Conservation (phyloP, 2,888 invertebrate species). For the Pedicia rivosa region DNA sequence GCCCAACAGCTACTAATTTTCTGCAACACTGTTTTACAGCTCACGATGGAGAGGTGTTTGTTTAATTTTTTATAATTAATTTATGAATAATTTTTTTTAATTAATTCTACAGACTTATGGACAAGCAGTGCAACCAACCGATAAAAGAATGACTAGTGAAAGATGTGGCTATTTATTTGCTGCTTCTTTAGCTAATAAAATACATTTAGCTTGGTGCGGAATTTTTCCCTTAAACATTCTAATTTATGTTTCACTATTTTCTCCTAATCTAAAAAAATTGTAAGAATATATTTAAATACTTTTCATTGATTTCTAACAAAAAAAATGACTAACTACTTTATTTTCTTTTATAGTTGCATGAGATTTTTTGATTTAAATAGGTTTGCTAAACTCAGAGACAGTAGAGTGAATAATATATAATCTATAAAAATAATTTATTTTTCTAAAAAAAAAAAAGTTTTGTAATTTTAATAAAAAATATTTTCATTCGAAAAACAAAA, state of each 20-base stretch:
- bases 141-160: slow-evolving; percentile 36
- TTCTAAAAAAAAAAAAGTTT: too few species aligned
- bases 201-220: slow-evolving; percentile 52
- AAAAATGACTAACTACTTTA: too few species aligned
- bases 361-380: too few species aligned
- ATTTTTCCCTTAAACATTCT: slow-evolving; percentile 42
- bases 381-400: too few species aligned
- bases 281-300: too few species aligned
- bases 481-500: too few species aligned
- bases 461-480: too few species aligned
- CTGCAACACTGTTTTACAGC: slow-evolving; percentile 51
- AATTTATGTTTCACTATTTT: slow-evolving; percentile 41
- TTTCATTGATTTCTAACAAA: too few species aligned
- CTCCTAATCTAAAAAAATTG: slow-evolving; percentile 34
- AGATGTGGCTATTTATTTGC: slow-evolving; percentile 42
- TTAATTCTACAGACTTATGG: slow-evolving; percentile 21
- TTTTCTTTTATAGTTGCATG: too few species aligned
- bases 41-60: slow-evolving; percentile 34
- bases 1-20: slow-evolving; percentile 57
- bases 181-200: slow-evolving; percentile 39
- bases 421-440: too few species aligned
- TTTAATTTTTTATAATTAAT: not conserved
- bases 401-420: too few species aligned
- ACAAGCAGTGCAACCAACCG: slow-evolving; percentile 26
- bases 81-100: not conserved